Percentiles rank a stretch among this genome's conserved stretches.
Conservation (phyloP, 2,888 invertebrate genomes). For the Diploptera punctata region DNA sequence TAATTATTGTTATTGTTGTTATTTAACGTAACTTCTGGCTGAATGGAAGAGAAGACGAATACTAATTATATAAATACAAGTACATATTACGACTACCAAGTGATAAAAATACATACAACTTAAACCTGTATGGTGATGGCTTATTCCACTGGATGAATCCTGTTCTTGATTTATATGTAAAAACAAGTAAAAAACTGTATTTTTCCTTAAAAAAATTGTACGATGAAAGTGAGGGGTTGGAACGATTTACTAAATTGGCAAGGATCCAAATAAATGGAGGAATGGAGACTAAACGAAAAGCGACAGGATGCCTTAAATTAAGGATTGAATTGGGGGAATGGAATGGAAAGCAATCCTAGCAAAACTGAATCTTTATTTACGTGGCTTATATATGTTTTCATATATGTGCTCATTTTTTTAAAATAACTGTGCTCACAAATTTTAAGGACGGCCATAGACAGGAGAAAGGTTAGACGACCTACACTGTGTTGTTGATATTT, state of each 20-base stretch:
- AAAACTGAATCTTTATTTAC: slow-evolving; percentile 30
- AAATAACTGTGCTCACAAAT: too few relatives aligned
- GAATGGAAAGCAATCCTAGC: slow-evolving; percentile 7
- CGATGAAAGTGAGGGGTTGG: background rate
- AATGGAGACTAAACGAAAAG: slow-evolving; percentile 27
- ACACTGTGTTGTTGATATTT: too few relatives aligned
- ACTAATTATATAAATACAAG: too few relatives aligned
- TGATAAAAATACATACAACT: too few relatives aligned
- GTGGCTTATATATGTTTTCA: slow-evolving; percentile 8
- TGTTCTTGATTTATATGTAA: slow-evolving; percentile 35
- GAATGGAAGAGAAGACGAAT: too few relatives aligned
- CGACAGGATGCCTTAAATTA: slow-evolving; percentile 35
- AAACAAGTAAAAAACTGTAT: slow-evolving; percentile 1
- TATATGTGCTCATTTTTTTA: too few relatives aligned
- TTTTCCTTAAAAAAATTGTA: slow-evolving; percentile 6
- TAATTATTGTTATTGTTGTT: too few relatives aligned
- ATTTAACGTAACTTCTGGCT: too few relatives aligned
- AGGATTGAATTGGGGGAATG: too few relatives aligned
- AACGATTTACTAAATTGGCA: slow-evolving; percentile 38
- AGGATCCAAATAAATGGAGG: slow-evolving; percentile 33
- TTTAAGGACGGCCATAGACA: too few relatives aligned
- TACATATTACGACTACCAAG: too few relatives aligned
- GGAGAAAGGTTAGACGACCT: too few relatives aligned
- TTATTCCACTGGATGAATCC: slow-evolving; percentile 27
- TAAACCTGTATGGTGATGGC: slow-evolving; percentile 24